These are phyloP conservation scores for Seira ritae DNA, from an alignment of 2,888 invertebrate species.

Conservation along the genomic window DNA sequence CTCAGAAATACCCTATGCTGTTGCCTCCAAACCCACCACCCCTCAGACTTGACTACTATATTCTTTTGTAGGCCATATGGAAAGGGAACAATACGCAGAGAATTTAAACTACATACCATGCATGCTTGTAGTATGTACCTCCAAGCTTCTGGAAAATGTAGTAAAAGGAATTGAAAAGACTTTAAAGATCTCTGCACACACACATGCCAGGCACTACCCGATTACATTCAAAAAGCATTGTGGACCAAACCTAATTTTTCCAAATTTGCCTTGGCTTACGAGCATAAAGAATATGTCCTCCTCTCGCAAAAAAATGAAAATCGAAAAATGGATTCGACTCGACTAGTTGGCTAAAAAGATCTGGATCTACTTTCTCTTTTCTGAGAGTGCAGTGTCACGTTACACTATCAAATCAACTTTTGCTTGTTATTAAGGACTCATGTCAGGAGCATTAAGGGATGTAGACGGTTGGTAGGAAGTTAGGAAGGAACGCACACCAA, in stretches of 20 bases:
- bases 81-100: background rate
- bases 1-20: background rate
- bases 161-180: too few species aligned
- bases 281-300: background rate
- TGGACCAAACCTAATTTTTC: background rate
- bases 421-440: constrained; percentile 41
- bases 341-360: background rate
- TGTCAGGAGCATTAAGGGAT: constrained; percentile 46
- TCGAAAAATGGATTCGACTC: background rate
- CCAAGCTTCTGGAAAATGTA: too few species aligned
- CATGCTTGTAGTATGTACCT: too few species aligned
- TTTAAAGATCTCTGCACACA: too few species aligned
- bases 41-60: too few species aligned
- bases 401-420: constrained; percentile 49
- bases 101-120: background rate
- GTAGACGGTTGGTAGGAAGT: constrained; percentile 13
- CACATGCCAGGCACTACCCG: too few species aligned
- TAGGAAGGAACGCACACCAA: background rate
- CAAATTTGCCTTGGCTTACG: too few species aligned
- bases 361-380: background rate
- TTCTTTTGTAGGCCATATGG: background rate
- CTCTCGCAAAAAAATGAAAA: background rate
- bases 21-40: background rate
- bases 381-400: constrained; percentile 43
- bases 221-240: background rate